These are phyloP conservation scores for Oscheius onirici DNA, from an alignment of 2,888 invertebrate genomes.

Conservation along the genomic window DNA sequence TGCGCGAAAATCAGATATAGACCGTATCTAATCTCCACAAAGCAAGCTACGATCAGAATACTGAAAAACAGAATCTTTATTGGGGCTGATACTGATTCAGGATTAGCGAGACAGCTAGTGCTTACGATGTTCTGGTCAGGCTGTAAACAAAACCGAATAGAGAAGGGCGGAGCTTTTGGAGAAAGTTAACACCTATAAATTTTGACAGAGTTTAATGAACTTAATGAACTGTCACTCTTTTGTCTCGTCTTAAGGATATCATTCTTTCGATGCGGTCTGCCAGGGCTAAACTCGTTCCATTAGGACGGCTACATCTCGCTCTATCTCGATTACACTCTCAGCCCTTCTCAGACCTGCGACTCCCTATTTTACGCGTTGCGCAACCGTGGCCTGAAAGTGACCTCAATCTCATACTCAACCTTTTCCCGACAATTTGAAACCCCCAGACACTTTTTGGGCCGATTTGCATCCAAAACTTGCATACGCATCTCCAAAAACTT, in stretches of 20 bases:
- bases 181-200: too few species aligned
- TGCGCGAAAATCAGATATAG: slow-evolving; percentile 7
- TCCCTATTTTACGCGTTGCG: slow-evolving; percentile 27
- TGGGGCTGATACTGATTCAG: too few species aligned
- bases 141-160: too few species aligned
- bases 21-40: slow-evolving; percentile 16
- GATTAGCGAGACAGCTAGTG: too few species aligned
- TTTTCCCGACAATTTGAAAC: background rate
- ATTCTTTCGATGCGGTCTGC: slow-evolving; percentile 25
- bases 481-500: background rate
- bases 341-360: slow-evolving; percentile 5
- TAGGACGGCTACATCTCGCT: slow-evolving; percentile 33
- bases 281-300: slow-evolving; percentile 28
- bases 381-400: slow-evolving; percentile 21
- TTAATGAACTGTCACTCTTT: slow-evolving; percentile 15
- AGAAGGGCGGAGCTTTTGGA: too few species aligned
- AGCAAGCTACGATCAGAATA: background rate
- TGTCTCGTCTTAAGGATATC: slow-evolving; percentile 21
- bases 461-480: background rate
- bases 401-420: slow-evolving; percentile 23
- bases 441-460: slow-evolving; percentile 2
- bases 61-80: too few species aligned
- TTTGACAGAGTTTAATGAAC: too few species aligned
- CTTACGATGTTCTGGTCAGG: too few species aligned
- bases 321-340: slow-evolving; percentile 31